Evolutionary conservation across 2,797 vertebrate genomes (phyloP).

Genomic region (Rhabdophis nuchalis): DNA sequence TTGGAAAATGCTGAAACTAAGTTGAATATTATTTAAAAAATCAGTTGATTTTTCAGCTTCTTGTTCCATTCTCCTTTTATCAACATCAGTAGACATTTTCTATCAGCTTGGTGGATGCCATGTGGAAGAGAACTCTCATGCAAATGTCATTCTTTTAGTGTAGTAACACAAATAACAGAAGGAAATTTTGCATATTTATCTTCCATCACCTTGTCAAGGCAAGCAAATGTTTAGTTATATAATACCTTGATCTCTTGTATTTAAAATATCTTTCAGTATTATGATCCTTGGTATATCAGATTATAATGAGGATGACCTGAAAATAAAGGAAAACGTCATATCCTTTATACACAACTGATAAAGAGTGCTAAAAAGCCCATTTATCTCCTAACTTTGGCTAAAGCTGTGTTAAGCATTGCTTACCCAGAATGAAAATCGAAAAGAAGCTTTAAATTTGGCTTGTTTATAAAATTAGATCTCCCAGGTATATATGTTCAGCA

Average conservation of each 20-base stretch:
- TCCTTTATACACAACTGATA: neutral
- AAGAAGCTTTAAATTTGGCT: neutral
- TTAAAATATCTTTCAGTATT: neutral
- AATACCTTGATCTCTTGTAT: neutral
- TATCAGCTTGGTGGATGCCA: neutral
- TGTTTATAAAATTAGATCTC: neutral
- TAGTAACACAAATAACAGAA: constrained; percentile 45
- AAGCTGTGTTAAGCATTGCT: neutral
- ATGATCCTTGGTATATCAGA: neutral
- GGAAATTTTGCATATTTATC: neutral
- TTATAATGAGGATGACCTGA: constrained; percentile 1
- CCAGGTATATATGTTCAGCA: constrained; percentile 17
- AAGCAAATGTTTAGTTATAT: constrained; percentile 9
- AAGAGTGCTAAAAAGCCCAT: neutral
- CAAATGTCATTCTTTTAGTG: constrained; percentile 26
- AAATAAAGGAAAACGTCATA: constrained; percentile 16
- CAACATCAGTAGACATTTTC: constrained; percentile 20
- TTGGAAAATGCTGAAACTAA: neutral
- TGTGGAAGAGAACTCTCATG: constrained; percentile 29
- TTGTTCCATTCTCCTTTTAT: neutral
- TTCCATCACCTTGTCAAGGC: constrained; percentile 7
- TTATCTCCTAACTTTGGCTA: neutral
- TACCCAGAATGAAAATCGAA: neutral
- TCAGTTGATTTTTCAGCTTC: constrained; percentile 21
- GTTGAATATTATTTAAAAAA: neutral